Conservation (phyloP, 2,888 invertebrate species). For the Drosophila borborema region DNA sequence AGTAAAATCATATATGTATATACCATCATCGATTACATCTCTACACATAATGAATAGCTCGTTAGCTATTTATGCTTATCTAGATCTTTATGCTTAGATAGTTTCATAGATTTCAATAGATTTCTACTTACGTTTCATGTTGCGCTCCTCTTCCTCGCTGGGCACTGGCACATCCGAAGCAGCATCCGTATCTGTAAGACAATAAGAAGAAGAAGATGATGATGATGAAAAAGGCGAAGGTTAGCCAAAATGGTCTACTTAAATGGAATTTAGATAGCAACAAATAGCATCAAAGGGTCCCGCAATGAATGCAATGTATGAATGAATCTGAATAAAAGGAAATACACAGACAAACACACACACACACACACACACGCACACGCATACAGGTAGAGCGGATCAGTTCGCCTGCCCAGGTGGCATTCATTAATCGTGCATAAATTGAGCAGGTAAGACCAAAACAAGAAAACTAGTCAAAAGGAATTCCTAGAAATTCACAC, state of each 20-base stretch:
- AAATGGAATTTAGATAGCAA: constrained; percentile 49
- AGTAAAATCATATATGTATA: too few species aligned
- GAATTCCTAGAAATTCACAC: constrained; percentile 22
- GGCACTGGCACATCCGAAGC: constrained; percentile 90
- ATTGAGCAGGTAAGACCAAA: constrained; percentile 59
- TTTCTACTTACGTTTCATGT: constrained; percentile 90
- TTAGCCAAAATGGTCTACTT: constrained; percentile 53
- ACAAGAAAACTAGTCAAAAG: constrained; percentile 11
- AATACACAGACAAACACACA: neutral
- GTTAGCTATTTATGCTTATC: neutral
- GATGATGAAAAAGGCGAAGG: constrained; percentile 4
- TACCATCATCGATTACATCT: neutral
- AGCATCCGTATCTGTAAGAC: constrained; percentile 89
- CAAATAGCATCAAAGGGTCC: constrained; percentile 39
- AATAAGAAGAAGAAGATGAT: constrained; percentile 9
- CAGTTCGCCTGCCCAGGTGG: constrained; percentile 61
- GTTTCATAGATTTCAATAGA: neutral
- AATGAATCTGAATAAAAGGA: constrained; percentile 50
- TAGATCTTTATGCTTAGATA: neutral
- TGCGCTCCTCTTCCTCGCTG: constrained; percentile 91
- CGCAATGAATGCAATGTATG: constrained; percentile 41
- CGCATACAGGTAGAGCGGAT: constrained; percentile 21
- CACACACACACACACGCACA: neutral
- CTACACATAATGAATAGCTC: neutral
- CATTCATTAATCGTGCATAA: constrained; percentile 80